Percentiles rank a stretch among this genome's conserved stretches.
Conservation (phyloP, 2,888 invertebrate genomes). For the Drosophila mettleri region DNA sequence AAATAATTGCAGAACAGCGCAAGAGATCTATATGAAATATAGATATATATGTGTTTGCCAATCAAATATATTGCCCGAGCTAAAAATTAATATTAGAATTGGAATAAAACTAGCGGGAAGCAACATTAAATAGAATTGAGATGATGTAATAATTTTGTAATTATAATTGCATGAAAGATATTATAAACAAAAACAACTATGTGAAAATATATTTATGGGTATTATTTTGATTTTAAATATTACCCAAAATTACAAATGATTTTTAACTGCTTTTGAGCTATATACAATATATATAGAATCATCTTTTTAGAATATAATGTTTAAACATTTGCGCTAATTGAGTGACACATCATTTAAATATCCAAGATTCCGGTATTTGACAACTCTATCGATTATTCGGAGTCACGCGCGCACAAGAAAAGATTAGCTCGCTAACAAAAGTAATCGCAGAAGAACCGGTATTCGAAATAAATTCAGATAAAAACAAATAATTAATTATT, state of each 20-base stretch:
- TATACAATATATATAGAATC: neutral
- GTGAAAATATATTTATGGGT: neutral
- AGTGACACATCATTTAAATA: no score
- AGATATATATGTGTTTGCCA: conserved; percentile 3
- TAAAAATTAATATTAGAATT: neutral
- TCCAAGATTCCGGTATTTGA: neutral
- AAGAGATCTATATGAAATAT: conserved; percentile 9
- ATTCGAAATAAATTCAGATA: neutral
- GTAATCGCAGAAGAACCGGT: neutral
- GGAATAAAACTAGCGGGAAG: neutral
- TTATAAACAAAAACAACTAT: neutral
- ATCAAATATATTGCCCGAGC: conserved; percentile 11
- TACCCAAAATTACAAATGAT: neutral
- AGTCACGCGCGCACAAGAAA: conserved; percentile 5
- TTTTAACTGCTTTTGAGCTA: neutral
- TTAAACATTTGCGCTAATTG: neutral
- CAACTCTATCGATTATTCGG: neutral
- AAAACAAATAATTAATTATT: neutral
- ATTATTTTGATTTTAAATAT: neutral
- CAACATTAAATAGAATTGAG: conserved; percentile 1
- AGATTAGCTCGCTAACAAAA: neutral
- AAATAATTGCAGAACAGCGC: conserved; percentile 15
- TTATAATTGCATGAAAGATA: no score
- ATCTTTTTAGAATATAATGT: neutral
- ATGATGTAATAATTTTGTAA: conserved; percentile 18